These are phyloP conservation scores for Camponotus floridanus DNA, from an alignment of 1,140 invertebrate genomes.

Conservation along the genomic window DNA sequence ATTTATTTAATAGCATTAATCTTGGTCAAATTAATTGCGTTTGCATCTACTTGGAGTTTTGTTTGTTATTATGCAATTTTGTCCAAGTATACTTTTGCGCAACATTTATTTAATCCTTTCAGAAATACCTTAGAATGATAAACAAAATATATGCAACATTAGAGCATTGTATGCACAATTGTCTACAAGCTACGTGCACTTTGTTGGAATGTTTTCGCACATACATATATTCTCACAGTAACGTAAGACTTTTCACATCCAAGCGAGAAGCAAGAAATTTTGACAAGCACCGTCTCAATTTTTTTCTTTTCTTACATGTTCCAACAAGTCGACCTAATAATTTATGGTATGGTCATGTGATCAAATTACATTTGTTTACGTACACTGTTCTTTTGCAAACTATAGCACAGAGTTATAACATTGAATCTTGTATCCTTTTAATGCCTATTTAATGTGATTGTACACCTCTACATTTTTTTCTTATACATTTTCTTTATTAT, in stretches of 20 bases:
- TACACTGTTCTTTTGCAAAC: constrained; percentile 9
- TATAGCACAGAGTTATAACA: constrained; percentile 50
- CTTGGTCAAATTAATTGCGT: too few relatives aligned
- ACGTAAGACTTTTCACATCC: background rate
- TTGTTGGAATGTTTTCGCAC: constrained; percentile 10
- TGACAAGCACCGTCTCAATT: background rate
- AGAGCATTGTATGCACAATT: constrained; percentile 9
- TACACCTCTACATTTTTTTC: background rate
- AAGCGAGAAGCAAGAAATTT: background rate
- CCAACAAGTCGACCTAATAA: constrained; percentile 43
- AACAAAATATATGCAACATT: background rate
- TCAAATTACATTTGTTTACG: constrained; percentile 24
- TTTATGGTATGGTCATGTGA: constrained; percentile 45
- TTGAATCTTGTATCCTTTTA: constrained; percentile 39
- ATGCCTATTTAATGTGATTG: background rate
- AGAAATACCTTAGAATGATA: background rate
- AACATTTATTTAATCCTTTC: background rate
- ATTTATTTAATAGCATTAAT: background rate
- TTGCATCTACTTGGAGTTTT: background rate
- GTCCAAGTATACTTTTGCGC: background rate
- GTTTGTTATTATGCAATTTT: background rate
- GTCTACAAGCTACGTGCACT: background rate
- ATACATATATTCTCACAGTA: background rate
- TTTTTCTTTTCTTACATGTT: constrained; percentile 63
- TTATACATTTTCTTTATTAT: background rate